phyloP scores from a whole-genome alignment of 2,888 invertebrate species.

The Coremacera marginata region DNA sequence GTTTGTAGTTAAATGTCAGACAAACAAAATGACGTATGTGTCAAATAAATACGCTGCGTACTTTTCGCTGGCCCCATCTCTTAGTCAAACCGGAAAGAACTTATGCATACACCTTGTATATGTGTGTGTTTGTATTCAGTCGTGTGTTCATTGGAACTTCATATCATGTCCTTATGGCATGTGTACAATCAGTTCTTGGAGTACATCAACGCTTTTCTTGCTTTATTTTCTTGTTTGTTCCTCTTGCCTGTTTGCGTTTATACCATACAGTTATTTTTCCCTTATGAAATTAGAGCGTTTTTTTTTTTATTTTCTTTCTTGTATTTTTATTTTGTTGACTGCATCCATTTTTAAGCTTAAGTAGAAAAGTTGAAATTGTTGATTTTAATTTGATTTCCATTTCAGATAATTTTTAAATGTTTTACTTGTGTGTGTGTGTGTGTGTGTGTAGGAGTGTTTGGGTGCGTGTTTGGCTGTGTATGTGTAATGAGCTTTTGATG shows the following conservation, averaged over 20 bases:
- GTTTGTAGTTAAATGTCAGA: too few relatives aligned
- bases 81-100: too few relatives aligned
- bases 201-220: background rate
- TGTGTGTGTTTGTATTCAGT: too few relatives aligned
- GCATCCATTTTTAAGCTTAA: conserved; percentile 9
- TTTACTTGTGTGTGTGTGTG: background rate
- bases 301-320: background rate
- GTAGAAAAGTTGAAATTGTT: conserved; percentile 28
- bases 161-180: too few relatives aligned
- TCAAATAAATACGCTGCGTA: too few relatives aligned
- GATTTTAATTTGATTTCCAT: conserved; percentile 16
- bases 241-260: background rate
- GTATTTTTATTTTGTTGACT: background rate
- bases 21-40: too few relatives aligned
- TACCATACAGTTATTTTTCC: too few relatives aligned
- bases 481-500: background rate
- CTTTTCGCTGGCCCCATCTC: too few relatives aligned
- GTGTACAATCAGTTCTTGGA: too few relatives aligned
- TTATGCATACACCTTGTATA: too few relatives aligned
- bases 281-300: too few relatives aligned
- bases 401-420: background rate
- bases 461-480: background rate
- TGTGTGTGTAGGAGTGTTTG: background rate
- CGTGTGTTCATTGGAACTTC: too few relatives aligned
- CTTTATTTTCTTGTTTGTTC: background rate